Percentiles rank a stretch among this genome's conserved stretches.
Evolutionary conservation across 2,888 invertebrate genomes (phyloP).

Genomic region (Axea sp.): DNA sequence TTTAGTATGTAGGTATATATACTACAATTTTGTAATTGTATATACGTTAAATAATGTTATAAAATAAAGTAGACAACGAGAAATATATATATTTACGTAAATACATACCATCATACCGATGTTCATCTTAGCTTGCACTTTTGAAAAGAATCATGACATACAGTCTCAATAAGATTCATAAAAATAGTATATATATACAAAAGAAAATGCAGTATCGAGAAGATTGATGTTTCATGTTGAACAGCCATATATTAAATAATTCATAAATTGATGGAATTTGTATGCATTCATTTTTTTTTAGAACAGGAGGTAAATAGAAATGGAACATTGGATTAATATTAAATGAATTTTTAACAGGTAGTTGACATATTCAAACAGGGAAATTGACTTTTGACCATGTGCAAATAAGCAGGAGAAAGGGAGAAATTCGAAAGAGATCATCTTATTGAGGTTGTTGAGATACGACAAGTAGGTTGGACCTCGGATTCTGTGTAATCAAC

Average conservation of each 20-base stretch:
- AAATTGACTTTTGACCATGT: constrained; percentile 10
- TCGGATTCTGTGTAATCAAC: constrained; percentile 58
- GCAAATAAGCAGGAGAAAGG: not conserved
- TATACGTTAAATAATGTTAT: too few relatives aligned
- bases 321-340: constrained; percentile 33
- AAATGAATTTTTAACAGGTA: constrained; percentile 21
- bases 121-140: constrained; percentile 25
- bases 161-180: constrained; percentile 19
- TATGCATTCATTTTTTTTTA: constrained; percentile 28
- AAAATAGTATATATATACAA: constrained; percentile 21
- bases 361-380: constrained; percentile 6
- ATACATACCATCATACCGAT: too few relatives aligned
- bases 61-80: too few relatives aligned
- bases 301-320: constrained; percentile 7
- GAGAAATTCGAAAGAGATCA: constrained; percentile 20
- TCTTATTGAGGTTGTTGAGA: constrained; percentile 35
- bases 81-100: too few relatives aligned
- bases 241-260: constrained; percentile 32
- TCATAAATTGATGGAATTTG: constrained; percentile 37
- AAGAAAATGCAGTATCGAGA: constrained; percentile 17
- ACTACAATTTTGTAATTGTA: too few relatives aligned
- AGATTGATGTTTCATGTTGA: constrained; percentile 29
- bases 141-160: constrained; percentile 10
- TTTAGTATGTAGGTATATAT: too few relatives aligned
- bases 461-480: constrained; percentile 52